phyloP scores from a whole-genome alignment of 2,113 vertebrate species.

The Pedionomus torquatus region DNA sequence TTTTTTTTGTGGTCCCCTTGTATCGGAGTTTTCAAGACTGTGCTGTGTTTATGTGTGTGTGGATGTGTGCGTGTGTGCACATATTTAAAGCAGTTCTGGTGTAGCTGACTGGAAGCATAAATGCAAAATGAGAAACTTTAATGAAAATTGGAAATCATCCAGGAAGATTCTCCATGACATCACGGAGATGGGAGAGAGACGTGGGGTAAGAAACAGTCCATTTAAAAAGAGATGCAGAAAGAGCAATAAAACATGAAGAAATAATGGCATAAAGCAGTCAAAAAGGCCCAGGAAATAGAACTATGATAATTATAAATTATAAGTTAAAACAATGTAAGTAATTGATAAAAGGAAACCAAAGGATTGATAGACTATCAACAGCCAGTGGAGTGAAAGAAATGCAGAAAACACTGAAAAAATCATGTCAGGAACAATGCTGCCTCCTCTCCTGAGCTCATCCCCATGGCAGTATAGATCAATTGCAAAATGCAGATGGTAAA shows the following conservation, averaged over 20 bases:
- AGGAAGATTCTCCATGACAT: background rate
- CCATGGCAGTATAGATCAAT: background rate
- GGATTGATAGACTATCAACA: conserved; percentile 1
- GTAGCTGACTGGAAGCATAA: background rate
- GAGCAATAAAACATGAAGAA: background rate
- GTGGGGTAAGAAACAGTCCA: background rate
- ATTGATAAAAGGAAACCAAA: conserved; percentile 22
- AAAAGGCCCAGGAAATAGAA: background rate
- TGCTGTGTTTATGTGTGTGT: background rate
- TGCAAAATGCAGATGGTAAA: conserved; percentile 20
- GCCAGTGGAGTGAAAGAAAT: background rate
- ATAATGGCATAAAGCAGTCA: background rate
- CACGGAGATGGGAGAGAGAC: background rate
- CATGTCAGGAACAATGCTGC: background rate
- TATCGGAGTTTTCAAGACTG: background rate
- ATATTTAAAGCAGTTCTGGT: background rate
- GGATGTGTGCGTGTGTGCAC: too few species aligned
- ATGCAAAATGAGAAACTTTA: background rate
- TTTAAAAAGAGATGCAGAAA: background rate
- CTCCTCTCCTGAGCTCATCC: background rate
- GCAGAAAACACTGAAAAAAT: background rate
- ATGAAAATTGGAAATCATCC: conserved; percentile 10
- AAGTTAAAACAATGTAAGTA: conserved; percentile 13
- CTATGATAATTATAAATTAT: background rate
- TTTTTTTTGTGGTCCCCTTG: background rate